Conservation (phyloP, 35 echinoderm and acorn worm genomes). For the Amphiura filiformis region DNA sequence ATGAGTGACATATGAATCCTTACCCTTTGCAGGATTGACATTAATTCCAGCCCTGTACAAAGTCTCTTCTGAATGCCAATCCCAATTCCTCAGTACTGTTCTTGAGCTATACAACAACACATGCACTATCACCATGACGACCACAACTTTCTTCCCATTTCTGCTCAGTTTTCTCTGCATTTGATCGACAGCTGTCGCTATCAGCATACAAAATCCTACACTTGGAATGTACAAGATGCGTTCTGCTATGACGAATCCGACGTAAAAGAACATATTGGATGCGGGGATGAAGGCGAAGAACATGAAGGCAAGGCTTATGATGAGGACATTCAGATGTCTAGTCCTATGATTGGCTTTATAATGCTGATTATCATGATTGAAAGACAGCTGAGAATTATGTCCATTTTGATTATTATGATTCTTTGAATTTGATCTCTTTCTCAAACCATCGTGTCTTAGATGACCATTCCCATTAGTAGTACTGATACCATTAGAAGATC, state of each 20-base stretch:
- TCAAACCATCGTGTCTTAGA: slow-evolving; percentile 8
- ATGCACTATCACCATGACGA: slow-evolving; percentile 27
- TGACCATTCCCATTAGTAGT: neutral
- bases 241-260: slow-evolving; percentile 92
- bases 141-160: slow-evolving; percentile 14
- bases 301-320: slow-evolving; percentile 66
- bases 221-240: slow-evolving; percentile 96
- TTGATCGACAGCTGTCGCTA: slow-evolving; percentile 46
- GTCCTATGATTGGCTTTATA: slow-evolving; percentile 19
- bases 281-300: slow-evolving; percentile 88
- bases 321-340: slow-evolving; percentile 45
- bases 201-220: slow-evolving; percentile 75
- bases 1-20: too few species aligned
- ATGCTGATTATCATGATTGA: neutral
- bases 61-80: slow-evolving; percentile 87
- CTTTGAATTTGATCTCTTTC: neutral
- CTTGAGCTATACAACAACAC: slow-evolving; percentile 50
- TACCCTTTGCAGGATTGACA: slow-evolving; percentile 96
- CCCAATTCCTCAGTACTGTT: slow-evolving; percentile 78
- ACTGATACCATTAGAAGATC: neutral
- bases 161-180: slow-evolving; percentile 11
- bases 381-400: neutral
- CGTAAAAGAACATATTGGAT: slow-evolving; percentile 92
- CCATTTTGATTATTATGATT: slow-evolving; percentile 8
- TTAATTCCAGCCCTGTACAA: slow-evolving; percentile 81